Base-by-base conservation (phyloP, 2,113 vertebrate genomes). In the Pollimyrus isidori region DNA sequence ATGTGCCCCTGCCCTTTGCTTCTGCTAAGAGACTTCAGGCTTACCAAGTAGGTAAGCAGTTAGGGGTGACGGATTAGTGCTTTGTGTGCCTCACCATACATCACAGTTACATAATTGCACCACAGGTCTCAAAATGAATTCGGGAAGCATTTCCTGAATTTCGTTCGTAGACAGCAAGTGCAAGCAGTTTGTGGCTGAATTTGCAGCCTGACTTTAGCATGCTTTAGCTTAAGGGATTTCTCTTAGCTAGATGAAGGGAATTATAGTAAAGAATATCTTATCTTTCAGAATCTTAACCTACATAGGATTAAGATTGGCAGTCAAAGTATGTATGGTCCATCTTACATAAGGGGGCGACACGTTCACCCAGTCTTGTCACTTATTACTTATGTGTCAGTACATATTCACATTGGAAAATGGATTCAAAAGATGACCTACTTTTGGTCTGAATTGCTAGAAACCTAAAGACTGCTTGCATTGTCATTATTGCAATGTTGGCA, bases 341-440 rank as follows among this genome's bases (percentile, higher is more conserved):
- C 83, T 26, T 50, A 13, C 23, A 50, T 15, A 9, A n/a, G 23
- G 45, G 45, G 10, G 48, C 1, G 23, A 30, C 46, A 15, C 26
- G 10, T 13, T 46, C 48, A 26, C 13, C 83, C 45, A 46, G 84
- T 46, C 84, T 86, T 5, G 2, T 87, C 91, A 91, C 89, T 89
- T 93, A 92, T 39, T 80, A 80, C 73, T 17, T 69, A 30, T 1
- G 62, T 69, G 62, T 69, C 26, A 6, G 30, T 80, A 80, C 35
- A 19, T 30, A 11, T 56, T 87, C 52, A 56, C 21, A 7, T 26
- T 87, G 26, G 91, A 93, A 93, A 93, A 90, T 92, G 50, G 91
- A 90, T 92, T 93, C 88, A 58, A 90, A 91, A 89, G 92, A 90
- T 91, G 76, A 89, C 89, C 89, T 80, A 69, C 90, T 91, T 58